Evolutionary conservation across 2,888 invertebrate genomes (phyloP).

Genomic region (Eilema caniola): DNA sequence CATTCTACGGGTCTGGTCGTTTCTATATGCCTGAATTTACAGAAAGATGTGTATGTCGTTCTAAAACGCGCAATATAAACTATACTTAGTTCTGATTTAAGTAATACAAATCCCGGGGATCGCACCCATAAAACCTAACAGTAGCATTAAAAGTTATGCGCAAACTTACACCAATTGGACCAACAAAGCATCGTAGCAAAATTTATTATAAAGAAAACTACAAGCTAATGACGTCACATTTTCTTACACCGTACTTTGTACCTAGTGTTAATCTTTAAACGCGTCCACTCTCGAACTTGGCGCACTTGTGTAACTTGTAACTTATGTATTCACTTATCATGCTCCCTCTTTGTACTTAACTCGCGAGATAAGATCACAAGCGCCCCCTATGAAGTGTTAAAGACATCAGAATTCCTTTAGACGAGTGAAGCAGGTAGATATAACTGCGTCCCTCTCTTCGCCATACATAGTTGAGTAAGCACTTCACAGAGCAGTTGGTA

Average conservation of each 20-base stretch:
- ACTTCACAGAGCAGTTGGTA: constrained; percentile 34
- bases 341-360: constrained; percentile 29
- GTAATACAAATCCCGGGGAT: no score
- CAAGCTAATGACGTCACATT: background rate
- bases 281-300: constrained; percentile 22
- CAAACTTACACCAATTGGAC: no score
- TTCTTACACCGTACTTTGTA: background rate
- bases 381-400: constrained; percentile 27
- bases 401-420: constrained; percentile 20
- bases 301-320: constrained; percentile 36
- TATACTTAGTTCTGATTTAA: no score
- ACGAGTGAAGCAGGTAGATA: constrained; percentile 16
- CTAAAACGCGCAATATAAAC: no score
- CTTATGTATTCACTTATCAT: constrained; percentile 41
- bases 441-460: constrained; percentile 18
- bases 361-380: constrained; percentile 31
- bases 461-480: constrained; percentile 19
- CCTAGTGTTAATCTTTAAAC: constrained; percentile 34
- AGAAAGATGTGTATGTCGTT: no score
- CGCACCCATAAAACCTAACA: no score
- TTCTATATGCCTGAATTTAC: no score
- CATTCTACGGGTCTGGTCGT: no score
- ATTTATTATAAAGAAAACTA: background rate
- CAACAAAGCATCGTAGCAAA: background rate
- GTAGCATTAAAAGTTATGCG: no score